These are phyloP conservation scores for Atherinosoma microstoma DNA, from an alignment of 2,797 vertebrate species.

Conservation along the genomic window DNA sequence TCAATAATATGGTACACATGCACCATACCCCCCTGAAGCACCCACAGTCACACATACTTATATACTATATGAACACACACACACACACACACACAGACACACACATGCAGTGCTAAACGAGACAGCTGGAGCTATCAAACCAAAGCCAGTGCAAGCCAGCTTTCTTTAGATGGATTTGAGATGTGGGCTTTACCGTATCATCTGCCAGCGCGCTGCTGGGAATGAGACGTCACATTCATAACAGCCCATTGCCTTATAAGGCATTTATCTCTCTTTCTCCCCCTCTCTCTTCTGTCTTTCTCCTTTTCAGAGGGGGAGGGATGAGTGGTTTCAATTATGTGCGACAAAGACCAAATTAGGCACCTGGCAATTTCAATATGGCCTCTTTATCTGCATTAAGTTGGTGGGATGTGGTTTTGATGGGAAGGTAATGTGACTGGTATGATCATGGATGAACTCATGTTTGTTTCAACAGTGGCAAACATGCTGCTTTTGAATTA, in stretches of 20 bases:
- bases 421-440: conserved; percentile 50
- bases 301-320: conserved; percentile 55
- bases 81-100: conserved; percentile 35
- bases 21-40: conserved; percentile 4
- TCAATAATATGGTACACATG: conserved; percentile 59
- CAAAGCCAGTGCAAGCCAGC: conserved; percentile 74
- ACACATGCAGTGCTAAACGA: conserved; percentile 58
- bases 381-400: conserved; percentile 66
- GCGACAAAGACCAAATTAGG: conserved; percentile 83
- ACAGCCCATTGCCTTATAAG: conserved; percentile 81
- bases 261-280: conserved; percentile 69
- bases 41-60: conserved; percentile 31
- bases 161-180: conserved; percentile 79
- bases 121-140: conserved; percentile 80
- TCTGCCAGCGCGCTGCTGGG: conserved; percentile 79
- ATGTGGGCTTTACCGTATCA: conserved; percentile 78
- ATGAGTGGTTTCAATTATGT: conserved; percentile 80
- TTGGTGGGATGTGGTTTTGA: conserved; percentile 69
- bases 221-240: conserved; percentile 76
- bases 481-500: conserved; percentile 8
- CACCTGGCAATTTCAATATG: conserved; percentile 80
- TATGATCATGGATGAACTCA: conserved; percentile 9
- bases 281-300: conserved; percentile 18
- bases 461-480: conserved; percentile 9
- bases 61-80: conserved; percentile 10